phyloP scores from a whole-genome alignment of 2,888 invertebrate species.

The Trisateles emortualis region DNA sequence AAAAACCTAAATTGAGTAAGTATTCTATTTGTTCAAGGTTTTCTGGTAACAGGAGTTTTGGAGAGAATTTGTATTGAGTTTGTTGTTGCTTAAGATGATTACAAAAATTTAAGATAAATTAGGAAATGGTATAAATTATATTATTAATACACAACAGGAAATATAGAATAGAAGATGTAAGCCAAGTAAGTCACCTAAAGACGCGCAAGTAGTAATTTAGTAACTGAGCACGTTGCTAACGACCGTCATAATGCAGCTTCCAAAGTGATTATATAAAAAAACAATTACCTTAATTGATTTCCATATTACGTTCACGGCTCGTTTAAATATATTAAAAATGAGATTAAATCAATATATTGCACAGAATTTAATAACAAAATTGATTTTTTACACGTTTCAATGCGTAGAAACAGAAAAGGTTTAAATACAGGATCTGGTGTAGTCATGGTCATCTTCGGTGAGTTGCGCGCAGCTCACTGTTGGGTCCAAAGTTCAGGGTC shows the following conservation, averaged over 20 bases:
- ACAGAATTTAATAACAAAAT: conserved; percentile 69
- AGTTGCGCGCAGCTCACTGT: conserved; percentile 59
- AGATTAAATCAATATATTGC: conserved; percentile 56
- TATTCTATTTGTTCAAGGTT: not conserved
- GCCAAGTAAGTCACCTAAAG: not conserved
- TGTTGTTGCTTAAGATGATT: too few relatives aligned
- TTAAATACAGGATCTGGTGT: conserved; percentile 62
- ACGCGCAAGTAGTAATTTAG: not conserved
- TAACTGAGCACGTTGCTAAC: not conserved
- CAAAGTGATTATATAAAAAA: conserved; percentile 20
- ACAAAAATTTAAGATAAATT: too few relatives aligned
- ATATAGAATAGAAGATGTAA: too few relatives aligned
- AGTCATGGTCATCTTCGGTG: conserved; percentile 63
- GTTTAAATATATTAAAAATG: conserved; percentile 61
- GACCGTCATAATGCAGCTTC: not conserved
- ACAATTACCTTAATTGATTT: conserved; percentile 41
- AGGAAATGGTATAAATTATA: too few relatives aligned
- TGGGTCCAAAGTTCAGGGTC: conserved; percentile 50
- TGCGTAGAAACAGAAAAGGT: conserved; percentile 55
- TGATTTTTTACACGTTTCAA: conserved; percentile 67
- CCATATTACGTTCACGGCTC: conserved; percentile 53
- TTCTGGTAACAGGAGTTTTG: not conserved
- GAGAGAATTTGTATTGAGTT: conserved; percentile 1
- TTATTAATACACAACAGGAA: too few relatives aligned
- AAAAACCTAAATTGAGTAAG: conserved; percentile 19